Base-by-base conservation (phyloP, 2,888 invertebrate genomes). In the Thumatha senex region DNA sequence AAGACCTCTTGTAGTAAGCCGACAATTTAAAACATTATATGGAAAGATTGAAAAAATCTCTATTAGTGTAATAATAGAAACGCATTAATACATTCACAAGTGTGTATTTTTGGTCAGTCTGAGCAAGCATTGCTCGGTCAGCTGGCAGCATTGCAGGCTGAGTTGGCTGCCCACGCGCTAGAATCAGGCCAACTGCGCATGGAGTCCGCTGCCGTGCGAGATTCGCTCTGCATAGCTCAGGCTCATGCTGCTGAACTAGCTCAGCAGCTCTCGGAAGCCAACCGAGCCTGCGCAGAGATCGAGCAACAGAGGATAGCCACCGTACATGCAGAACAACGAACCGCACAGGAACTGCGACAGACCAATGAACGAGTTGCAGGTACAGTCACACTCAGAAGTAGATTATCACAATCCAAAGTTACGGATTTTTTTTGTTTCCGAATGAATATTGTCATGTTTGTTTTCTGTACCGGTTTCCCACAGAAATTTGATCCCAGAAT, bases 261-360 rank as follows among this genome's bases (percentile, higher is more conserved):
- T 44, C 53, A 35, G 63, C 91, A 92, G 62, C 75, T 84, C 58
- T 70, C 74, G 58, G 81, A 92, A 54, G 75, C 88, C 77, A 69
- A 86, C 48, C 81, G 56, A 72, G 73, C 40, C 92, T 93, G 61
- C 93, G 93, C 68, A 92, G 93, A 94, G 43, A 75, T 93, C 41
- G 48, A 92, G 93, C 88, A 88, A 74, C 86, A 86, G 0, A 67
- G 79, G 24, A 75, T 84, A 15, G 66, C 64, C 10, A 83, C 87
- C 86, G 13, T 45, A 8, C 31, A 39, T 31, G 30, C 36, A 14
- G 34, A 44, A 10, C 35, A 44, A 13, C 35, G 35, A 10, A 15
- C 18, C 33, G 42, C 33, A 9, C 18, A n/a, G 0, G 43, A 44
- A 1, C 12, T 44, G 43, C 43, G 35, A n/a, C 35, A 24, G 24